Evolutionary conservation across 2,888 invertebrate species (phyloP).

Genomic region (Polydrusus tereticollis): DNA sequence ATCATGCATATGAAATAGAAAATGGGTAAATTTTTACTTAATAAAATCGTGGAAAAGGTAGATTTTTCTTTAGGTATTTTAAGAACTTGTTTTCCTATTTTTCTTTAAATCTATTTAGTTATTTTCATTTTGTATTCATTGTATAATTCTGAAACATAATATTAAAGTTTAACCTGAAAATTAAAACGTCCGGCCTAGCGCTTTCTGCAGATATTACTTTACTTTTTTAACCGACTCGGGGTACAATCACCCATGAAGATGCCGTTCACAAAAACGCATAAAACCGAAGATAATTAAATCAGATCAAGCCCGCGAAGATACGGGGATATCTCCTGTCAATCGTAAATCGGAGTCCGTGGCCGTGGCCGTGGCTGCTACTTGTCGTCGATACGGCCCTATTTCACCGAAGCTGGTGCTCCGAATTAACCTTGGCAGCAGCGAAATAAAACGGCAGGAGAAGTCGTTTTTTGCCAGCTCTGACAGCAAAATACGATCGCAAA

Average conservation of each 20-base stretch:
- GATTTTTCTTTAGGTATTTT: no score
- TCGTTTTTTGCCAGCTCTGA: constrained; percentile 61
- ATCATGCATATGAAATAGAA: no score
- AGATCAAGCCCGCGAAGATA: constrained; percentile 32
- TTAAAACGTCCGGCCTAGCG: no score
- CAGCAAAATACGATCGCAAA: constrained; percentile 65
- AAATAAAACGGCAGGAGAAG: constrained; percentile 64
- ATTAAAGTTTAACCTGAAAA: no score
- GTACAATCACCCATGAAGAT: constrained; percentile 11
- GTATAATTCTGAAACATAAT: no score
- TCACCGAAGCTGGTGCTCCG: constrained; percentile 63
- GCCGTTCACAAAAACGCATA: constrained; percentile 21
- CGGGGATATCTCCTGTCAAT: constrained; percentile 46
- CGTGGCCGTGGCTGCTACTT: constrained; percentile 33
- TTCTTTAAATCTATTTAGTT: no score
- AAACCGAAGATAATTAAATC: constrained; percentile 32
- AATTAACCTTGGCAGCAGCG: constrained; percentile 68
- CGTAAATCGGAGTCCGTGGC: constrained; percentile 42
- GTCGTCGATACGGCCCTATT: constrained; percentile 64
- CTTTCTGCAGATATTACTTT: neutral
- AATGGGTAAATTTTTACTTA: no score
- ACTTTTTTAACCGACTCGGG: constrained; percentile 4
- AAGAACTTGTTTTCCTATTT: no score
- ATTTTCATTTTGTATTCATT: no score
- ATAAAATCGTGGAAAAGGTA: no score